Evolutionary conservation across 2,797 vertebrate genomes (phyloP), one percentile per base, ranked within the genome.

Genomic region (Aldrovandia affinis): DNA sequence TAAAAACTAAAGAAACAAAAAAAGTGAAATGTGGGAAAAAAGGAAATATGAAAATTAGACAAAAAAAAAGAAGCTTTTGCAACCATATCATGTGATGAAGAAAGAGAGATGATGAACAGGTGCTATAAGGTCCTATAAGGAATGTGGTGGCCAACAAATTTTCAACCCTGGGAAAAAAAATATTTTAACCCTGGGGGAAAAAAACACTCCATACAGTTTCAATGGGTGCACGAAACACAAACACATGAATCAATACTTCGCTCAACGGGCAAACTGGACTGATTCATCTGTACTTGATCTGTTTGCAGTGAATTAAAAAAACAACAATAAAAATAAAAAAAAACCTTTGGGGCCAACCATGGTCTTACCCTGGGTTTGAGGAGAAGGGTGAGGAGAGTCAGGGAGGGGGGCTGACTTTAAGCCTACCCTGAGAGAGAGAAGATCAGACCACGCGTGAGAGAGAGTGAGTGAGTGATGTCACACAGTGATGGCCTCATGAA

Each of bases 391-490:
- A 89, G 86, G 88, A 87, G 84, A 90, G 91, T 90, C 93, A 93
- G 90, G 92, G 92, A 93, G 92, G 93, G 83, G 91, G 91, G 90
- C 86, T 87, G 88, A 88, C 88, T 88, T 89, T 91, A 92, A 92
- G 89, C 81, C 93, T 91, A 93, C 87, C 93, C 93, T 94, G 91
- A 90, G 85, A 92, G 89, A 93, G 90, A 94, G 87, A 94, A 93
- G 89, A 94, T 91, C 93, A 94, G 85, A 94, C 91, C 89, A 92
- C 92, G 88, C 89, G 86, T 91, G 88, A 93, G 92, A 90, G 89
- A 89, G 80, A 39, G 81, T 82, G 85, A 88, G 85, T 36, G 63
- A 85, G 83, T 54, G 83, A 47, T 61, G 79, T 70, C 59, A 59
- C 81, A 78, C 54, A 84, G 82, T n/a, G n/a, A n/a, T n/a, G 77